These are phyloP conservation scores for Cheilosia soror DNA, from an alignment of 2,888 invertebrate species.

Conservation along the genomic window DNA sequence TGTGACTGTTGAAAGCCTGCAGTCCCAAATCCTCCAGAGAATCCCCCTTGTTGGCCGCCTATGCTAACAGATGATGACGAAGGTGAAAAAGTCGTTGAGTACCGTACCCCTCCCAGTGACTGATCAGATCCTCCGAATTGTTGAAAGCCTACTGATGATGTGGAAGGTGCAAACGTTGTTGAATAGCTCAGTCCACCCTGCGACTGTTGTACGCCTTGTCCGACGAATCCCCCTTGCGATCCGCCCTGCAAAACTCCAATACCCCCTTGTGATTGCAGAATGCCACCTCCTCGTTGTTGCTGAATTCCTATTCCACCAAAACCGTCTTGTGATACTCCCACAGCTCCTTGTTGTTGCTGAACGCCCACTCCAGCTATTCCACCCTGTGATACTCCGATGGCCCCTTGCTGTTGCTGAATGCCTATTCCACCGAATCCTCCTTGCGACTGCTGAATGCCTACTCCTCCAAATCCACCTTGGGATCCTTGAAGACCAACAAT, in stretches of 20 bases:
- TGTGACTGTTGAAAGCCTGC: conserved; percentile 61
- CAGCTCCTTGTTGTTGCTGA: conserved; percentile 44
- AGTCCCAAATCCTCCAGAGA: neutral
- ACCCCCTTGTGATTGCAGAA: conserved; percentile 29
- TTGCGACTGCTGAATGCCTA: conserved; percentile 32
- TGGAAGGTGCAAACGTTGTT: neutral
- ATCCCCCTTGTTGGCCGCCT: conserved; percentile 2
- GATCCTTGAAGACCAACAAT: conserved; percentile 78
- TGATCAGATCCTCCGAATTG: neutral
- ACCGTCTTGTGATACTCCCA: neutral
- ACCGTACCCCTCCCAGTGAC: conserved; percentile 30
- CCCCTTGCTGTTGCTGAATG: neutral
- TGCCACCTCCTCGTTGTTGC: neutral
- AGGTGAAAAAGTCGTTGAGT: conserved; percentile 14
- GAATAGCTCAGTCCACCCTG: conserved; percentile 72
- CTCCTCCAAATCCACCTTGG: conserved; percentile 12
- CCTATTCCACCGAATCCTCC: neutral
- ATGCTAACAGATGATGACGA: neutral
- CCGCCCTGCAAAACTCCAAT: conserved; percentile 7
- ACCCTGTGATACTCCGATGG: neutral
- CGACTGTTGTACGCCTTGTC: conserved; percentile 30
- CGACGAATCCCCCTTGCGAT: neutral
- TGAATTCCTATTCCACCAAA: neutral
- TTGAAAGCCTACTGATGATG: neutral
- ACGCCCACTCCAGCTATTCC: conserved; percentile 1